phyloP scores from a whole-genome alignment of 1,140 invertebrate species.

The Piezodorus guildinii region DNA sequence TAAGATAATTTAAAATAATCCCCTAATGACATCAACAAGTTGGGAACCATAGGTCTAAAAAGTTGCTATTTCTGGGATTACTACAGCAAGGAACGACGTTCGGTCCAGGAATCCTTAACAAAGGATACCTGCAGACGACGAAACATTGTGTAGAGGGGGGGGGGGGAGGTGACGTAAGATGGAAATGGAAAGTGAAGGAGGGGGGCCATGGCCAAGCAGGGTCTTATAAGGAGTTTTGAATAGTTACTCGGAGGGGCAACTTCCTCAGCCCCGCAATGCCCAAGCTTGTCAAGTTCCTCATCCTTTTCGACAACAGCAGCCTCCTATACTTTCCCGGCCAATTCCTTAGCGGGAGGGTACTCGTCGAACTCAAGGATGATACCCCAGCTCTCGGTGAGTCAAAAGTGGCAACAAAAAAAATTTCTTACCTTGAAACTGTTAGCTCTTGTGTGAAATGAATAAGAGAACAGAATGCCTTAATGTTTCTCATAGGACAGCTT shows the following conservation, averaged over 20 bases:
- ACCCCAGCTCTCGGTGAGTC: constrained; percentile 71
- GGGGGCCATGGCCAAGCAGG: background rate
- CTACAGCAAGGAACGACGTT: too few relatives aligned
- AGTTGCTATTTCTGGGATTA: too few relatives aligned
- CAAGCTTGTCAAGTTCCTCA: constrained; percentile 84
- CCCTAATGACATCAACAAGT: too few relatives aligned
- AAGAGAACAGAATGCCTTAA: too few relatives aligned
- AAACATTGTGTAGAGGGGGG: background rate
- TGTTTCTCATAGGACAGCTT: too few relatives aligned
- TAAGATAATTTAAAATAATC: too few relatives aligned
- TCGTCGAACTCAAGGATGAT: constrained; percentile 85
- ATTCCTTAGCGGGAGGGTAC: constrained; percentile 79
- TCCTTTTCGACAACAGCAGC: constrained; percentile 87
- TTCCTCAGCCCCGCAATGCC: constrained; percentile 46
- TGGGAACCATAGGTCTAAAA: too few relatives aligned
- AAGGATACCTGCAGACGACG: too few relatives aligned
- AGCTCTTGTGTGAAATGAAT: too few relatives aligned
- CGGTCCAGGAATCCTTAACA: too few relatives aligned
- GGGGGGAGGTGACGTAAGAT: constrained; percentile 2
- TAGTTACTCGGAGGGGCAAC: background rate
- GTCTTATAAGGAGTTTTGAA: background rate
- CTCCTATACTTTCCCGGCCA: constrained; percentile 84
- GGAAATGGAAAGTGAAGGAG: background rate
- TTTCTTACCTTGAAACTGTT: too few relatives aligned
- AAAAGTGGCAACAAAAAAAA: too few relatives aligned